Evolutionary conservation across 2,113 vertebrate genomes (phyloP).

Genomic region (Fulmarus glacialis): DNA sequence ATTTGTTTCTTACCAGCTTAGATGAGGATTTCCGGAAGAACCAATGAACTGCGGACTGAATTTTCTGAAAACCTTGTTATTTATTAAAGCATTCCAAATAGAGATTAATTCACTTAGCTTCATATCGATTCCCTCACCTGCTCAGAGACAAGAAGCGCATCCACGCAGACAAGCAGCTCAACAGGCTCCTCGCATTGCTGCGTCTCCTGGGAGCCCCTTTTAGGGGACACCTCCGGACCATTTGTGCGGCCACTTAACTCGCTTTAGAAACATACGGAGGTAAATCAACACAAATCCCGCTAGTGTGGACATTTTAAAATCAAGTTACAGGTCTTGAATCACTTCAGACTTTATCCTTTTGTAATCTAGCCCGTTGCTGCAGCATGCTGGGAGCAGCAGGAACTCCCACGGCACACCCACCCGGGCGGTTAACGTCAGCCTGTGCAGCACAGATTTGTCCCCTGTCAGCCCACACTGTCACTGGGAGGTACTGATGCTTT

Average conservation of each 20-base stretch:
- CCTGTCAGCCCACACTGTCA: background rate
- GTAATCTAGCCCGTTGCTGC: background rate
- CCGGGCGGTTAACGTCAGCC: rapidly evolving
- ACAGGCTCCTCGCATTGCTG: background rate
- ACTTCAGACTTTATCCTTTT: background rate
- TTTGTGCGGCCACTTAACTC: background rate
- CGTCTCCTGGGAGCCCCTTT: background rate
- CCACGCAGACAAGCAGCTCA: rapidly evolving
- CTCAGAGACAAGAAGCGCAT: background rate
- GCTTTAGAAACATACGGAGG: rapidly evolving
- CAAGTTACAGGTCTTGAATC: background rate
- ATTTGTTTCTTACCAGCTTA: background rate
- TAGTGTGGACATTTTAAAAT: background rate
- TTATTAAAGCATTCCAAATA: background rate
- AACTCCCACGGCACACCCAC: background rate
- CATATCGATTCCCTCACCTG: background rate
- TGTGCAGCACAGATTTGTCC: background rate
- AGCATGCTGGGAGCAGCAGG: background rate
- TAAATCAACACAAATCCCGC: background rate
- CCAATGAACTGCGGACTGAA: background rate
- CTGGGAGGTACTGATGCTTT: background rate
- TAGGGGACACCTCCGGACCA: background rate
- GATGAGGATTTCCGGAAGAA: background rate
- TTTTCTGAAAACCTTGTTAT: background rate
- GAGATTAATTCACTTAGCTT: background rate